phyloP scores from a whole-genome alignment of 2,797 vertebrate genomes.

The Synaphobranchus kaupii region DNA sequence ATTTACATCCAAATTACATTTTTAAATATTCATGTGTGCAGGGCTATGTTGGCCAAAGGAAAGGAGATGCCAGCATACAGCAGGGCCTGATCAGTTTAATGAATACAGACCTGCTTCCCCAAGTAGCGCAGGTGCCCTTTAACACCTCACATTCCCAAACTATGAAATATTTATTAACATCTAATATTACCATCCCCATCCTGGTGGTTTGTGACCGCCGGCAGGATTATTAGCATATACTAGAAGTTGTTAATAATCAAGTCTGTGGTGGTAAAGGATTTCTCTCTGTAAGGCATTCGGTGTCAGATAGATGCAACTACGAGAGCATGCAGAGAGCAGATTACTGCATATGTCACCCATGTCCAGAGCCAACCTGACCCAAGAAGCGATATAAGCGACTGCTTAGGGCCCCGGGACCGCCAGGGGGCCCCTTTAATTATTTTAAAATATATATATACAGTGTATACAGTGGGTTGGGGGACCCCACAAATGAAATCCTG shows the following conservation, averaged over 20 bases:
- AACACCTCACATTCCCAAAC: neutral
- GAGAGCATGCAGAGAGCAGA: neutral
- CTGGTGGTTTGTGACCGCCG: neutral
- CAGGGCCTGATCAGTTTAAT: neutral
- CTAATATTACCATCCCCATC: slow-evolving; percentile 3
- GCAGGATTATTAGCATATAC: slow-evolving; percentile 22
- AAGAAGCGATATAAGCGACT: neutral
- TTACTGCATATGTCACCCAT: neutral
- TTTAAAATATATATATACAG: too few species aligned
- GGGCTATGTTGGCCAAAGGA: neutral
- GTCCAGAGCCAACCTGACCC: neutral
- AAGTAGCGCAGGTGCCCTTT: slow-evolving; percentile 10
- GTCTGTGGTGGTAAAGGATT: neutral
- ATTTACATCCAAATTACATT: slow-evolving; percentile 17
- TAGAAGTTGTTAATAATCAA: neutral
- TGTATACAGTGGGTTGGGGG: too few species aligned
- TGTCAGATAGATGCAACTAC: neutral
- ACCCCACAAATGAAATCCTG: neutral
- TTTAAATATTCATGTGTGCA: slow-evolving; percentile 22
- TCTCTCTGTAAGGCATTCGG: neutral
- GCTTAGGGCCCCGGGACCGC: too few species aligned
- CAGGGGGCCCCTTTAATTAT: too few species aligned
- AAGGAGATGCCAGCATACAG: neutral
- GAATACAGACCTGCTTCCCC: neutral
- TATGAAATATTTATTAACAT: slow-evolving; percentile 31